Conservation (phyloP, 2,113 vertebrate genomes). For the Atrichornis clamosus region DNA sequence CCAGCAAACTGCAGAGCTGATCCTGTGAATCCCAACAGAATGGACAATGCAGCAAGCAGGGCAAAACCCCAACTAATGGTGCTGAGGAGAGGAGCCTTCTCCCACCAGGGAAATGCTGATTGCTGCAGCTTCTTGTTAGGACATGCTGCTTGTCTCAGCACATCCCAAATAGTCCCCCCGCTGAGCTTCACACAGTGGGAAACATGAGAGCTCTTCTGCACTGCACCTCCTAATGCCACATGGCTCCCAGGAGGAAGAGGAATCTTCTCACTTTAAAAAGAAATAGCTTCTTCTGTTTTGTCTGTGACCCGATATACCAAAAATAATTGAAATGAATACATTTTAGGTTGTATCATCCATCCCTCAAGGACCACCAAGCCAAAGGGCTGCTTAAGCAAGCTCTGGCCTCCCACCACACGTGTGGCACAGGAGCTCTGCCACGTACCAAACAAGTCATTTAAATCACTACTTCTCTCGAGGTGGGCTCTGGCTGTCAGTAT, state of each 20-base stretch:
- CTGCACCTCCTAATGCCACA: not conserved
- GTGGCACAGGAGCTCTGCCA: not conserved
- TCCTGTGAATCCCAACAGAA: not conserved
- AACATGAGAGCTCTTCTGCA: not conserved
- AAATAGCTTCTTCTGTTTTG: not conserved
- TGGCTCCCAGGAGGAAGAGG: not conserved
- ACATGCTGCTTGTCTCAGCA: not conserved
- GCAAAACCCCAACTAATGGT: not conserved
- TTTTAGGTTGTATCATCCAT: not conserved
- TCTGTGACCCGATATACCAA: not conserved
- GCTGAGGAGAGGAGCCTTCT: not conserved
- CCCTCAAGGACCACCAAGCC: not conserved
- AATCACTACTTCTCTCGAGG: not conserved
- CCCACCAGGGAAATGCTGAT: not conserved
- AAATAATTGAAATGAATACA: not conserved
- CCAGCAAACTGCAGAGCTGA: not conserved
- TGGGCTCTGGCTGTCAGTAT: not conserved
- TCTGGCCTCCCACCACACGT: not conserved
- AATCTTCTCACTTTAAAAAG: not conserved
- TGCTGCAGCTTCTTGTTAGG: not conserved
- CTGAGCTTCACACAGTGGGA: not conserved
- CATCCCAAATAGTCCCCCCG: not conserved
- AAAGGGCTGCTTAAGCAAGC: not conserved
- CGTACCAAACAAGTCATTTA: not conserved
- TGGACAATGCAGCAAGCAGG: not conserved